Base-by-base conservation (phyloP, 2,797 vertebrate species). In the Heterohyrax brucei region DNA sequence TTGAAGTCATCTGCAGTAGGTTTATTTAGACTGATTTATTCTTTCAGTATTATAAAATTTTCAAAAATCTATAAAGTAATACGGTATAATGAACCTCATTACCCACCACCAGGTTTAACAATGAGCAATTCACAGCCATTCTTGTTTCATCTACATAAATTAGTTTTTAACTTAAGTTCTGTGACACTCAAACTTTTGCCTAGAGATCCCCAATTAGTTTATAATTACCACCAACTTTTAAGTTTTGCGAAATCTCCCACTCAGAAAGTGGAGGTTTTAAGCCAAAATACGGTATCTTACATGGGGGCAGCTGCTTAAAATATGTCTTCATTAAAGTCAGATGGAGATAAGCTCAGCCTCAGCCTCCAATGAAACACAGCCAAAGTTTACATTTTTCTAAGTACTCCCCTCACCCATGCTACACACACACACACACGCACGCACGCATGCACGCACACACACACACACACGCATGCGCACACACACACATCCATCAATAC, bases 281-380 rank as follows among this genome's bases (percentile, higher is more conserved):
- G 98, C 96, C 97, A 98, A 97, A 95, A 50, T 95, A 96, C 90
- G 97, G 96, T 98, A 98, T 98, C 89, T 98, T 98, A 98, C 98
- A 98, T 97, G 96, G 97, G 96, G 97, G 92, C 98, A 98, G 98
- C 98, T 98, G 98, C 94, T 98, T 96, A 97, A 98, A 98, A 98
- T 98, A 98, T 93, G 97, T 98, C 98, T 98, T 98, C 98, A 98
- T 98, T 97, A 78, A 81, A 96, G 96, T 98, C 97, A 98, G 97
- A 98, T 95, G 97, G 97, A 98, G 98, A 98, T 97, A 98, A 96
- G 97, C 97, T 62, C 78, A 7, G 97, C 87, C 87, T 46, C 76
- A 14, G 97, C 97, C 96, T 96, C 95, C 94, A 85, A 61, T 75
- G 87, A 96, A 98, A 98, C 86, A 96, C 93, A 97, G 39, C 93